Evolutionary conservation across 2,888 invertebrate species (phyloP).

Genomic region (Pecten maximus): DNA sequence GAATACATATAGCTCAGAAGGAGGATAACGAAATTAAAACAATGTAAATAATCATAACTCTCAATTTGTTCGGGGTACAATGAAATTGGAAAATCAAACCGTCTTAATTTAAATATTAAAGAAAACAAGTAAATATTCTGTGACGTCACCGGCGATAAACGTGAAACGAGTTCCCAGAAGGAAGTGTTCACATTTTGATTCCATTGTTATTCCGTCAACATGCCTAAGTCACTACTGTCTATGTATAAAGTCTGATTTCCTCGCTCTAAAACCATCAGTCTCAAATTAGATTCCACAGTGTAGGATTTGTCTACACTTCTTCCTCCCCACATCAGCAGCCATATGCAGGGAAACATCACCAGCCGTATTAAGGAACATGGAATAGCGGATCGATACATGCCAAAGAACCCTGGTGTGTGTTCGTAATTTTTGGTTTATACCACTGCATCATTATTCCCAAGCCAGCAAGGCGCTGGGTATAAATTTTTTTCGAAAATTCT

Average conservation of each 20-base stretch:
- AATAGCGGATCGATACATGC: not conserved
- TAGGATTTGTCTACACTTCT: not conserved
- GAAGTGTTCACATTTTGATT: not conserved
- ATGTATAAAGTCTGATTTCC: not conserved
- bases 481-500: not conserved
- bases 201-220: not conserved
- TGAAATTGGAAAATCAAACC: not conserved
- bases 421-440: not conserved
- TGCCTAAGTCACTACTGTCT: not conserved
- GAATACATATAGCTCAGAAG: not conserved
- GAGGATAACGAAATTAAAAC: not conserved
- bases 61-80: not conserved
- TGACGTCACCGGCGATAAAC: not conserved
- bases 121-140: not conserved
- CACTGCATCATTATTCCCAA: not conserved
- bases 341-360: not conserved
- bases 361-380: slow-evolving; percentile 3
- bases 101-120: not conserved
- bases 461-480: not conserved
- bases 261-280: not conserved
- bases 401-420: not conserved
- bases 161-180: not conserved
- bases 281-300: not conserved
- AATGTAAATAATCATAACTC: not conserved
- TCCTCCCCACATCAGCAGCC: not conserved